Conservation (phyloP, 2,888 invertebrate species). For the Dryomyza anilis region DNA sequence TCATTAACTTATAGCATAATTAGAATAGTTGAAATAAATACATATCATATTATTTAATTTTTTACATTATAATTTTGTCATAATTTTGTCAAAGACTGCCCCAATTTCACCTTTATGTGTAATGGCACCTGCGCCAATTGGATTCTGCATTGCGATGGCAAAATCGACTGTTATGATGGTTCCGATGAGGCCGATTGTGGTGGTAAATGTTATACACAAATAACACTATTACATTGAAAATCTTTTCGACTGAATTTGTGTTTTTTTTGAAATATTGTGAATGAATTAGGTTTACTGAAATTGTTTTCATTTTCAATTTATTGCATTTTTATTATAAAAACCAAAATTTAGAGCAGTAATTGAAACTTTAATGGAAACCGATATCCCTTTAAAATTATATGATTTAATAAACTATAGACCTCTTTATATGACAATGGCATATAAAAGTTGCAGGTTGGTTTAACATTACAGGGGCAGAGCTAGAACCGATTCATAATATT, state of each 20-base stretch:
- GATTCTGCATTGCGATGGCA: slow-evolving; percentile 65
- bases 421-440: too few relatives aligned
- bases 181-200: slow-evolving; percentile 63
- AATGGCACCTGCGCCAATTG: slow-evolving; percentile 63
- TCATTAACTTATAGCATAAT: too few relatives aligned
- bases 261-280: slow-evolving; percentile 8
- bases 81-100: slow-evolving; percentile 38
- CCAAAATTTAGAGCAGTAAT: background rate
- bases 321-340: background rate
- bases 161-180: slow-evolving; percentile 65
- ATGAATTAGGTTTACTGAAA: too few relatives aligned
- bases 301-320: background rate
- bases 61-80: slow-evolving; percentile 7
- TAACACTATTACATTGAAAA: background rate
- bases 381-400: too few relatives aligned
- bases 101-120: slow-evolving; percentile 42
- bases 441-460: too few relatives aligned
- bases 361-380: too few relatives aligned
- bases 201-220: slow-evolving; percentile 45
- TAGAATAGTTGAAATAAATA: too few relatives aligned
- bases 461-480: too few relatives aligned
- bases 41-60: too few relatives aligned
- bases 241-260: background rate
- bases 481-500: too few relatives aligned
- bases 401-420: too few relatives aligned